A percentile compares a stretch with the other conserved stretches of the same genome.
phyloP scores from a whole-genome alignment of 2,888 invertebrate genomes.

The Doris montereyensis region DNA sequence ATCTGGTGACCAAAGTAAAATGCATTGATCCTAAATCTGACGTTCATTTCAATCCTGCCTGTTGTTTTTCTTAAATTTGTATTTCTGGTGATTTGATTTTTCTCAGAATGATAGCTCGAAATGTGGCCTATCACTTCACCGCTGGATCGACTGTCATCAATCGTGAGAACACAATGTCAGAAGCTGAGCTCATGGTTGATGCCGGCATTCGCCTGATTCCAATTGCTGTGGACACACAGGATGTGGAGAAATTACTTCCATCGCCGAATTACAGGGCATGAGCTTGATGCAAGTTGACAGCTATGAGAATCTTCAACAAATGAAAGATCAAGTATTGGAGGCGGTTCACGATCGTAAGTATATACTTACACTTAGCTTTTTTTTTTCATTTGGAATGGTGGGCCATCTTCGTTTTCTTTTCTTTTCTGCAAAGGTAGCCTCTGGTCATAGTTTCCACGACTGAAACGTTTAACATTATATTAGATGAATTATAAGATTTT shows the following conservation, averaged over 20 bases:
- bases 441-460: background rate
- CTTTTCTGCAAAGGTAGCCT: background rate
- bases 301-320: conserved; percentile 45
- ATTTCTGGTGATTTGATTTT: no score
- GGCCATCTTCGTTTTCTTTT: background rate
- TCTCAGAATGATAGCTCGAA: no score
- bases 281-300: conserved; percentile 53
- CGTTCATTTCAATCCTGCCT: no score
- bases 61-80: no score
- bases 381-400: background rate
- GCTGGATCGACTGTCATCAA: conserved; percentile 65
- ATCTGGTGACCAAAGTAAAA: no score
- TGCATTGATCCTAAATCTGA: no score
- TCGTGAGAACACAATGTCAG: conserved; percentile 56
- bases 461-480: background rate
- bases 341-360: conserved; percentile 46
- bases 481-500: no score
- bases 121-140: conserved; percentile 66
- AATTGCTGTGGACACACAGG: conserved; percentile 60
- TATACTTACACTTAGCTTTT: background rate
- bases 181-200: conserved; percentile 63
- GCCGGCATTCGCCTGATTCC: conserved; percentile 63
- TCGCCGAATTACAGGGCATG: conserved; percentile 58
- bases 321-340: conserved; percentile 47
- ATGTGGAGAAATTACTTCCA: conserved; percentile 58